phyloP scores from a whole-genome alignment of 2,888 invertebrate species.

The Caenorhabditis parvicauda region DNA sequence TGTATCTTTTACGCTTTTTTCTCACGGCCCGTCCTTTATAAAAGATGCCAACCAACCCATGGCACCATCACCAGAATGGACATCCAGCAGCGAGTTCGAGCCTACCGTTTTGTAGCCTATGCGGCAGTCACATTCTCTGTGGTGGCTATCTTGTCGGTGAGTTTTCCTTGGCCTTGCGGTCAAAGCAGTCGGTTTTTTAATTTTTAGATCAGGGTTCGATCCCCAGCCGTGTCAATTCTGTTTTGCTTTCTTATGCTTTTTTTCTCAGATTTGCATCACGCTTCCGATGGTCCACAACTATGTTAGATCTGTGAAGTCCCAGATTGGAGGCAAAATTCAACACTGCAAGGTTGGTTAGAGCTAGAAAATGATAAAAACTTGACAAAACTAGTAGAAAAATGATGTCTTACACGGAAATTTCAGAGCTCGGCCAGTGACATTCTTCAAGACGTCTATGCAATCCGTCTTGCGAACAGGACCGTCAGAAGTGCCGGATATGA shows the following conservation, averaged over 20 bases:
- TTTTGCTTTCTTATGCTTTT: constrained; percentile 1
- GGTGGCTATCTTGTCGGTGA: constrained; percentile 30
- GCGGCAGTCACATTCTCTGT: constrained; percentile 34
- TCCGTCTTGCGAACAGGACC: constrained; percentile 38
- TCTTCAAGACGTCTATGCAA: constrained; percentile 42
- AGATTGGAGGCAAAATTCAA: constrained; percentile 56
- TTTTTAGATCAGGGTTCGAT: neutral
- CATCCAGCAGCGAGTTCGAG: constrained; percentile 23
- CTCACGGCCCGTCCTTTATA: too few relatives aligned
- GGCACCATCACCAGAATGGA: too few relatives aligned
- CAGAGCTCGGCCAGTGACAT: constrained; percentile 55
- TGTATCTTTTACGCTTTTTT: too few relatives aligned
- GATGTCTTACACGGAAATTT: too few relatives aligned
- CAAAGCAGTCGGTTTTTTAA: neutral
- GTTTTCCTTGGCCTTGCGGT: constrained; percentile 3
- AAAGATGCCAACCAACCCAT: too few relatives aligned
- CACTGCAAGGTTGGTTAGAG: constrained; percentile 53
- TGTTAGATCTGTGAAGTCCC: constrained; percentile 52
- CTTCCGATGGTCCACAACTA: constrained; percentile 62
- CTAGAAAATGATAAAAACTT: too few relatives aligned
- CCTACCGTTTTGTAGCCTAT: constrained; percentile 37
- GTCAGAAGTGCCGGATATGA: constrained; percentile 38
- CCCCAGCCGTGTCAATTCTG: neutral
- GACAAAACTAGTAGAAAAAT: too few relatives aligned
- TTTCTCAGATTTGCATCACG: constrained; percentile 36